A percentile compares a stretch with the other conserved stretches of the same genome.
These are phyloP conservation scores for Epinotia ramella DNA, from an alignment of 2,888 invertebrate species.

Conservation along the genomic window DNA sequence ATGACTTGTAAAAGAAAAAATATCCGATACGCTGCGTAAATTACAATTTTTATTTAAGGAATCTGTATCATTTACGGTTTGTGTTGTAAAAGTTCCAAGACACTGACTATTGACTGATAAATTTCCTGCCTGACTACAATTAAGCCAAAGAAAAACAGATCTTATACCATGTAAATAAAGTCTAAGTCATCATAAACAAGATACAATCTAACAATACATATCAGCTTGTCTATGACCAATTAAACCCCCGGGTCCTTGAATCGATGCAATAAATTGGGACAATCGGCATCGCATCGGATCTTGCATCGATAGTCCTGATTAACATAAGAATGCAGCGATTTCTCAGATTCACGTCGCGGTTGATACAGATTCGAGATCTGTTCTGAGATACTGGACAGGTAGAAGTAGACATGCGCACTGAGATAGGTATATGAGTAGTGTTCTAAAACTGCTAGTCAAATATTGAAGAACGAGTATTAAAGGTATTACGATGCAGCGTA, in stretches of 20 bases:
- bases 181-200: neutral
- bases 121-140: neutral
- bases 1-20: no score
- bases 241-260: neutral
- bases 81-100: no score
- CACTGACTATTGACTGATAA: no score
- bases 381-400: slow-evolving; percentile 22
- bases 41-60: no score
- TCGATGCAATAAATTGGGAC: neutral
- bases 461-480: no score
- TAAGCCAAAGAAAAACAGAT: neutral
- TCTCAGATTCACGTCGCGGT: neutral
- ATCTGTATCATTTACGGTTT: no score
- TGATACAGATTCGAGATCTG: slow-evolving; percentile 10
- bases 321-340: slow-evolving; percentile 31
- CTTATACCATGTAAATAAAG: neutral
- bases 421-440: neutral
- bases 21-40: no score
- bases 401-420: slow-evolving; percentile 10
- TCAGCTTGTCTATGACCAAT: slow-evolving; percentile 16
- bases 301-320: slow-evolving; percentile 13
- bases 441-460: no score
- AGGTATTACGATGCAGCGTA: no score
- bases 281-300: slow-evolving; percentile 4
- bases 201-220: slow-evolving; percentile 16